Percentiles rank a stretch among this genome's conserved stretches.
Conservation (phyloP, 2,888 invertebrate genomes). For the Pherbina coryleti region DNA sequence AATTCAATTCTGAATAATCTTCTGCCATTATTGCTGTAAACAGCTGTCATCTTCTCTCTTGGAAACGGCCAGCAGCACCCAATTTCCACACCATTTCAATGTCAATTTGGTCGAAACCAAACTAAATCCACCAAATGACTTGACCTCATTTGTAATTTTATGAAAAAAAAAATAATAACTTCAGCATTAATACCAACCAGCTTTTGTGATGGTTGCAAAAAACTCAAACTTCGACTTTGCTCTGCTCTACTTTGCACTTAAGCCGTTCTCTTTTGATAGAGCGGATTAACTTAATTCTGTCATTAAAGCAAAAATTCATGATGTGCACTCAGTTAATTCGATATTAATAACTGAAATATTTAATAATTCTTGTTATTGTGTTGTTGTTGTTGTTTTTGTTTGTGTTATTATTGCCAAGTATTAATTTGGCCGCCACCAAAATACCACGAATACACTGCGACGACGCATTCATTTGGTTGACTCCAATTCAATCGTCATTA, state of each 20-base stretch:
- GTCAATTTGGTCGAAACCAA: too few relatives aligned
- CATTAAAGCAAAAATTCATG: not conserved
- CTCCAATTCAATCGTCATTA: conserved; percentile 1
- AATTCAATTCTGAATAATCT: too few relatives aligned
- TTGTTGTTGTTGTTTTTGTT: not conserved
- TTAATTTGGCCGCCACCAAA: not conserved
- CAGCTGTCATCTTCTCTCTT: too few relatives aligned
- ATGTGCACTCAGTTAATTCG: not conserved
- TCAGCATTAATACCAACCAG: not conserved
- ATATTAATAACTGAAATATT: not conserved
- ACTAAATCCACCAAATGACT: too few relatives aligned
- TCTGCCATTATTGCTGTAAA: too few relatives aligned
- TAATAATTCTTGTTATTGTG: not conserved
- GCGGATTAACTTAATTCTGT: not conserved
- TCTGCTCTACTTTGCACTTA: too few relatives aligned
- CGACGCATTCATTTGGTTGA: not conserved
- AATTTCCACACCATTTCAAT: too few relatives aligned
- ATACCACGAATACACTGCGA: too few relatives aligned
- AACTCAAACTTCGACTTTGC: too few relatives aligned
- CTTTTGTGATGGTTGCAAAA: not conserved
- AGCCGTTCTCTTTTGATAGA: too few relatives aligned
- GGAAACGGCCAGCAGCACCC: too few relatives aligned
- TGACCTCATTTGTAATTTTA: too few relatives aligned
- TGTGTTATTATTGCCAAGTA: not conserved
- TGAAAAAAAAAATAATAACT: not conserved